Evolutionary conservation across 1,140 invertebrate genomes (phyloP).

Genomic region (Scaptomyza hsui): DNA sequence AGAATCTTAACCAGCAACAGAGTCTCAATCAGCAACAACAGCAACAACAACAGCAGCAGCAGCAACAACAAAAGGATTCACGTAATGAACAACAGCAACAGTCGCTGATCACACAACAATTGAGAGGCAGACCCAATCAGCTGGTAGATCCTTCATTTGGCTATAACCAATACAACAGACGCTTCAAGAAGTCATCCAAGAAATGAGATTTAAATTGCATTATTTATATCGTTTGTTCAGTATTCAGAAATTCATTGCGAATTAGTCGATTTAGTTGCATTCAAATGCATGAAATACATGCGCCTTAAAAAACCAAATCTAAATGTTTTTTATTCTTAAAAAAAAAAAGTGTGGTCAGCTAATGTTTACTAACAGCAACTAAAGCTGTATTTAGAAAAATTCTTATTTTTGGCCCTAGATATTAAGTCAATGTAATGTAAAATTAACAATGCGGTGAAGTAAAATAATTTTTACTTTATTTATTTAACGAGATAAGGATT

Average conservation of each 20-base stretch:
- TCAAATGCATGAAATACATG: conserved; percentile 82
- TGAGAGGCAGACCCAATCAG: conserved; percentile 74
- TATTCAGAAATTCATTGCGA: conserved; percentile 25
- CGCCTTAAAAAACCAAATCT: conserved; percentile 45
- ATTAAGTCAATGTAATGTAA: no score
- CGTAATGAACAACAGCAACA: conserved; percentile 76
- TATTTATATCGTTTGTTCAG: conserved; percentile 3
- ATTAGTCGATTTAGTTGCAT: conserved; percentile 66
- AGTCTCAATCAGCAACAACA: conserved; percentile 45
- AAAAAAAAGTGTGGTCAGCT: no score
- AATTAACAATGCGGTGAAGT: no score
- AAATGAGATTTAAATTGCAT: conserved; percentile 11
- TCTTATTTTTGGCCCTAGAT: no score
- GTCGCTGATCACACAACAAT: conserved; percentile 69
- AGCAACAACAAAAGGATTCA: conserved; percentile 62
- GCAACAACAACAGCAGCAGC: conserved; percentile 61
- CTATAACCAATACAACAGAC: conserved; percentile 76
- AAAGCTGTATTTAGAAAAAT: no score
- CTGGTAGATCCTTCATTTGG: conserved; percentile 75
- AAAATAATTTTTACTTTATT: no score
- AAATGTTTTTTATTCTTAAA: conserved; percentile 3
- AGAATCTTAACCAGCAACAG: conserved; percentile 40
- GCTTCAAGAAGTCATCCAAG: conserved; percentile 76
- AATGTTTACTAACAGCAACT: no score
- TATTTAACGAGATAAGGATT: no score